phyloP scores from a whole-genome alignment of 2,888 invertebrate species.

The Cerceris ruficornis region DNA sequence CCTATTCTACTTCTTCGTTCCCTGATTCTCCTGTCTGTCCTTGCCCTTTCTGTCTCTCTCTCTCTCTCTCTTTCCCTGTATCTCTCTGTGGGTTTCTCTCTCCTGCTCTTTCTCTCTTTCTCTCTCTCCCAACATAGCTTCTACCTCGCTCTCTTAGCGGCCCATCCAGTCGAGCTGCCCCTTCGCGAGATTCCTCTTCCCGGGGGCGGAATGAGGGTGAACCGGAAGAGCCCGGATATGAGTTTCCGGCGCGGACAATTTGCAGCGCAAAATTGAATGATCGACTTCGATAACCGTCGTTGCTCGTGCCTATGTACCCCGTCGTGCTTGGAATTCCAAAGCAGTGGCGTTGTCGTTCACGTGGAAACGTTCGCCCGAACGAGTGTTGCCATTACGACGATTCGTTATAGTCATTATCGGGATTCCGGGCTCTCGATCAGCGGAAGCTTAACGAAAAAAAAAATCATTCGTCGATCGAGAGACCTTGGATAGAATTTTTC shows the following conservation, averaged over 20 bases:
- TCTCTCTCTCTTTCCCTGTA: slow-evolving; percentile 15
- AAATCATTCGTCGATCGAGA: neutral
- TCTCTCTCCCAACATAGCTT: neutral
- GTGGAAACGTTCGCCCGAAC: slow-evolving; percentile 44
- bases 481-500: no score
- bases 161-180: slow-evolving; percentile 49
- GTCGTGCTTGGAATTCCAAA: slow-evolving; percentile 52
- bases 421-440: slow-evolving; percentile 22
- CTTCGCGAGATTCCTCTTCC: slow-evolving; percentile 58
- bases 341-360: slow-evolving; percentile 51
- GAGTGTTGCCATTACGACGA: slow-evolving; percentile 64
- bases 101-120: slow-evolving; percentile 17
- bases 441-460: slow-evolving; percentile 9
- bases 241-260: slow-evolving; percentile 94
- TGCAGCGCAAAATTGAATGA: slow-evolving; percentile 87
- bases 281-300: slow-evolving; percentile 80
- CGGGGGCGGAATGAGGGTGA: slow-evolving; percentile 69
- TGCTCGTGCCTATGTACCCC: slow-evolving; percentile 52
- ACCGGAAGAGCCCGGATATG: slow-evolving; percentile 88
- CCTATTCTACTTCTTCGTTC: slow-evolving; percentile 28
- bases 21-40: slow-evolving; percentile 21
- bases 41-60: slow-evolving; percentile 17
- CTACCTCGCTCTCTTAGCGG: slow-evolving; percentile 45
- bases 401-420: slow-evolving; percentile 74
- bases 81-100: slow-evolving; percentile 12